Evolutionary conservation across 64 coral and sea anemone genomes (phyloP).

Genomic region (Pocillopora verrucosa): DNA sequence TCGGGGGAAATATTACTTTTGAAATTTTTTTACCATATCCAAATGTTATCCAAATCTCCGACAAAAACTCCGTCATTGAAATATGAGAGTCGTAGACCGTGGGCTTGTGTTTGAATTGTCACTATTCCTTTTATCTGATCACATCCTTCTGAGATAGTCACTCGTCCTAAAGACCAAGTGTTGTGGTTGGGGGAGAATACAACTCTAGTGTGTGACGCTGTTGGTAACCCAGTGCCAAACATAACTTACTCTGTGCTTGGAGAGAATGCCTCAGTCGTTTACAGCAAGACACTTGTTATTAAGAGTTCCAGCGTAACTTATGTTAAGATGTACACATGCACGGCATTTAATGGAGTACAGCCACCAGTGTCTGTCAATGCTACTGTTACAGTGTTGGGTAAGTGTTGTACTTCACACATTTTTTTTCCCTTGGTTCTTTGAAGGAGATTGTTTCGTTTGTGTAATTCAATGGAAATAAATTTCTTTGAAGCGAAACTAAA

Average conservation of each 20-base stretch:
- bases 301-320: not conserved
- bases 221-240: constrained; percentile 50
- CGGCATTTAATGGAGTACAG: constrained; percentile 28
- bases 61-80: too few species aligned
- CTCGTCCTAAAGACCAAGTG: constrained; percentile 11
- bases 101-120: not conserved
- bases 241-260: constrained; percentile 36
- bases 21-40: too few species aligned
- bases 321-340: constrained; percentile 26
- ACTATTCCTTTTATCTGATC: not conserved
- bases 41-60: too few species aligned
- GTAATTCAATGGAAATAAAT: too few species aligned
- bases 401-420: not conserved
- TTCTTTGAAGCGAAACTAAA: too few species aligned
- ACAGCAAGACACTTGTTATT: constrained; percentile 3
- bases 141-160: constrained; percentile 31
- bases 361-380: not conserved
- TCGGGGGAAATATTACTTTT: too few species aligned
- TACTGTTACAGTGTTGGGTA: constrained; percentile 48
- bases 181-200: constrained; percentile 29
- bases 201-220: constrained; percentile 26
- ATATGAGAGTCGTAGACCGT: too few species aligned
- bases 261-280: constrained; percentile 15
- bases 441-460: too few species aligned
- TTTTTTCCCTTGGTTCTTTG: too few species aligned